Evolutionary conservation across 2,888 invertebrate genomes (phyloP).

Genomic region (Operophtera brumata): DNA sequence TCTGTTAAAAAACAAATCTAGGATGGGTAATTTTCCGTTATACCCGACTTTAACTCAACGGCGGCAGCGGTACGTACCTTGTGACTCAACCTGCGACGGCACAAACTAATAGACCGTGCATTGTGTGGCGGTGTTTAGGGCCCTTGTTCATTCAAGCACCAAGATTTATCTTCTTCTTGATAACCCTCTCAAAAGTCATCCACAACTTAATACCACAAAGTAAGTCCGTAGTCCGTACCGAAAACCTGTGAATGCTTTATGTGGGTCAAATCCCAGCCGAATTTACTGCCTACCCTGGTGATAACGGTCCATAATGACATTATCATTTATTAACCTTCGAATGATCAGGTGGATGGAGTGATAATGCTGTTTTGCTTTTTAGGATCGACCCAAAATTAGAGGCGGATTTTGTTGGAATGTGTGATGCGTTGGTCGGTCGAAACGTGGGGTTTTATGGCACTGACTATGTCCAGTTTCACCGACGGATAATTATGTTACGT

Average conservation of each 20-base stretch:
- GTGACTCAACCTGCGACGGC: neutral
- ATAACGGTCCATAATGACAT: conserved; percentile 49
- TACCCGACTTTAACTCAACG: too few relatives aligned
- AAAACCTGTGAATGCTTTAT: conserved; percentile 39
- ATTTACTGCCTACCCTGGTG: conserved; percentile 40
- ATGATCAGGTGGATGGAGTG: conserved; percentile 34
- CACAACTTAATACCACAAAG: conserved; percentile 12
- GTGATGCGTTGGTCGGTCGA: too few relatives aligned
- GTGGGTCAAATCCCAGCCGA: conserved; percentile 43
- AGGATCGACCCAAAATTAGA: neutral
- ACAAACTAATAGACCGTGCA: neutral
- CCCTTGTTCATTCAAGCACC: neutral
- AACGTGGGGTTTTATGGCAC: too few relatives aligned
- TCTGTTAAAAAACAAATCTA: too few relatives aligned
- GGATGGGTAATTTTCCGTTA: too few relatives aligned
- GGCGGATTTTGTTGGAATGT: too few relatives aligned
- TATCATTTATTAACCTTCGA: conserved; percentile 45
- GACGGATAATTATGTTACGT: neutral
- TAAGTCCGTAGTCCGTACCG: conserved; percentile 18
- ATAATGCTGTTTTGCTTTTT: conserved; percentile 3
- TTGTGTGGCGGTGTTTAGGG: neutral
- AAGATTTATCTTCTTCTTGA: conserved; percentile 12
- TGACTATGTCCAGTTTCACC: too few relatives aligned
- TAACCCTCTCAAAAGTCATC: conserved; percentile 20
- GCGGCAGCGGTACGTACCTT: too few relatives aligned